Evolutionary conservation across 2,113 vertebrate species (phyloP).

Genomic region (Bufo gargarizans): DNA sequence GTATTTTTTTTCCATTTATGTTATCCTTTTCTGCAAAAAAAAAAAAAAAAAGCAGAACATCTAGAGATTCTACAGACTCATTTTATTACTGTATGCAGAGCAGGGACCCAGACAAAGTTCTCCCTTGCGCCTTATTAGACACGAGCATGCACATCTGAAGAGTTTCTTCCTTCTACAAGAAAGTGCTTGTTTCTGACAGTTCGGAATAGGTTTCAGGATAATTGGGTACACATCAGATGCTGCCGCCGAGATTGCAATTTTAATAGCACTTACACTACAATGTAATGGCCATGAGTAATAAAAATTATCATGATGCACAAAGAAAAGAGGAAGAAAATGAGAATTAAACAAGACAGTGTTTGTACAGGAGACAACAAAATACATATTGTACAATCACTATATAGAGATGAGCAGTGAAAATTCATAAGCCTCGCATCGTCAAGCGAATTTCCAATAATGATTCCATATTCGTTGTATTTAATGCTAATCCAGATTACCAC

Average conservation of each 20-base stretch:
- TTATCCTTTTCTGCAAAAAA: neutral
- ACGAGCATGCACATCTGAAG: neutral
- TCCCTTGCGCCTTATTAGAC: constrained; percentile 35
- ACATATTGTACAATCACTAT: neutral
- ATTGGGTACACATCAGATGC: constrained; percentile 20
- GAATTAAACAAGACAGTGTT: constrained; percentile 11
- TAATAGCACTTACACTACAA: constrained; percentile 3
- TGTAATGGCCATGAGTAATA: neutral
- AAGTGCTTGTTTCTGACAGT: constrained; percentile 29
- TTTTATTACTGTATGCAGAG: neutral
- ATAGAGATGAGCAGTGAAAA: neutral
- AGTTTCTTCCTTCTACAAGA: constrained; percentile 14
- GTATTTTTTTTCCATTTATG: neutral
- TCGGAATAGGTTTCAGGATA: constrained; percentile 14
- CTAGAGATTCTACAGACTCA: neutral
- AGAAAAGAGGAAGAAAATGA: neutral
- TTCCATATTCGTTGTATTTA: too few relatives aligned
- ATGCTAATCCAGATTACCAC: too few relatives aligned
- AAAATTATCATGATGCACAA: constrained; percentile 24
- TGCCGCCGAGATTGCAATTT: constrained; percentile 6
- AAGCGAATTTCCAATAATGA: neutral
- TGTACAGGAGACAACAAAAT: neutral
- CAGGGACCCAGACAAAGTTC: constrained; percentile 1
- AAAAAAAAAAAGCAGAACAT: neutral
- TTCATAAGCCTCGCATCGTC: neutral